Evolutionary conservation across 2,113 vertebrate species (phyloP).

Genomic region (Bucco capensis): DNA sequence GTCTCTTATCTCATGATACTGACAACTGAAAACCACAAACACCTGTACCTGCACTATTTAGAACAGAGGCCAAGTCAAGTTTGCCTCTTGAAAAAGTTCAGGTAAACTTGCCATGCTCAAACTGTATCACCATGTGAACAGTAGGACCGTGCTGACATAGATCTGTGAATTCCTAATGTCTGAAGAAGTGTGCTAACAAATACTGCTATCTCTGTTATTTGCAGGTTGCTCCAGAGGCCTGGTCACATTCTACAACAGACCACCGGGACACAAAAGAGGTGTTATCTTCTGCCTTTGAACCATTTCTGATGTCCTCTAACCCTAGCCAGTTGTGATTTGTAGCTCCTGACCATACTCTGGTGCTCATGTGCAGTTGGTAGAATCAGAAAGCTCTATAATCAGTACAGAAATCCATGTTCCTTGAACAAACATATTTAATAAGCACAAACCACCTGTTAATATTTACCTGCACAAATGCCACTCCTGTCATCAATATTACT

Average conservation of each 20-base stretch:
- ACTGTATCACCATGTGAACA: not conserved
- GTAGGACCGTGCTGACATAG: not conserved
- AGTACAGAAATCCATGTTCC: not conserved
- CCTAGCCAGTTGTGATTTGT: not conserved
- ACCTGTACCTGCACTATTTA: not conserved
- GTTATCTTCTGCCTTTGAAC: not conserved
- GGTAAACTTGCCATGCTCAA: not conserved
- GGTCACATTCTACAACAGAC: not conserved
- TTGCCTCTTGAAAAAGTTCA: not conserved
- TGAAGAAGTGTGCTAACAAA: not conserved
- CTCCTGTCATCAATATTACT: slow-evolving; percentile 90
- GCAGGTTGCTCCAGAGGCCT: not conserved
- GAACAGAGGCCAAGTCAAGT: not conserved
- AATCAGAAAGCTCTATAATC: not conserved
- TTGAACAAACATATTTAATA: not conserved
- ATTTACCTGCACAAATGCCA: slow-evolving; percentile 93
- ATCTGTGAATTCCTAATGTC: not conserved
- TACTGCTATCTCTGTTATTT: not conserved
- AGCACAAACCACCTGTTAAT: not conserved
- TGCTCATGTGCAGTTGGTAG: not conserved
- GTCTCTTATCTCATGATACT: not conserved
- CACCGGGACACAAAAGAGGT: not conserved
- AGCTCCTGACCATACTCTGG: not conserved
- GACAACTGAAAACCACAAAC: not conserved
- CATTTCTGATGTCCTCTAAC: not conserved